A percentile compares a stretch with the other conserved stretches of the same genome.
These are phyloP conservation scores for Phasianus colchicus DNA, from an alignment of 2,113 vertebrate species.

Conservation along the genomic window DNA sequence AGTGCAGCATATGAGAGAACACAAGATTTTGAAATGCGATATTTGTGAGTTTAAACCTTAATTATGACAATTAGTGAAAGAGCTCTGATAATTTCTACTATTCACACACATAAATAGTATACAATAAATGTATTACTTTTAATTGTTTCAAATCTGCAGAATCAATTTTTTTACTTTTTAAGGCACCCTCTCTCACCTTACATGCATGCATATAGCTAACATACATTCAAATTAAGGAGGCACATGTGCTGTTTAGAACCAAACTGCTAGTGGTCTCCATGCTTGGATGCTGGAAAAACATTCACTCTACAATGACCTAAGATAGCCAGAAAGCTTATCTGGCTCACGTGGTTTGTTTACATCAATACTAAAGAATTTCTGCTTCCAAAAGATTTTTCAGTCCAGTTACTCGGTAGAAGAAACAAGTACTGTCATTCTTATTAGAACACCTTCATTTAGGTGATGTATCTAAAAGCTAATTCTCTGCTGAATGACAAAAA, in stretches of 20 bases:
- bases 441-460: background rate
- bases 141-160: background rate
- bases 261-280: background rate
- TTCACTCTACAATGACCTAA: background rate
- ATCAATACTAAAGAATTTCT: background rate
- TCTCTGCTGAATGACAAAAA: conserved; percentile 1
- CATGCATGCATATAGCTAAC: too few relatives aligned
- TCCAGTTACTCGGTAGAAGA: background rate
- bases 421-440: background rate
- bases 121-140: background rate
- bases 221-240: background rate
- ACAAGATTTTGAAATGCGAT: background rate
- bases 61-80: background rate
- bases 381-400: conserved; percentile 2
- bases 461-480: background rate
- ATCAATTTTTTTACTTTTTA: background rate
- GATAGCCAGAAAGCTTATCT: background rate
- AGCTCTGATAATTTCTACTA: background rate
- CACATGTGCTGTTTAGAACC: background rate
- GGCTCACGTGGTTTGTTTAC: background rate
- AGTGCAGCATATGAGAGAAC: background rate
- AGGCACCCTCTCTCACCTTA: background rate
- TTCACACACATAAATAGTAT: background rate
- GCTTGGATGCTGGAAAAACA: background rate
- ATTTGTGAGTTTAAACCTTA: background rate